phyloP scores from a whole-genome alignment of 2,888 invertebrate genomes.

The Lithophane socia region DNA sequence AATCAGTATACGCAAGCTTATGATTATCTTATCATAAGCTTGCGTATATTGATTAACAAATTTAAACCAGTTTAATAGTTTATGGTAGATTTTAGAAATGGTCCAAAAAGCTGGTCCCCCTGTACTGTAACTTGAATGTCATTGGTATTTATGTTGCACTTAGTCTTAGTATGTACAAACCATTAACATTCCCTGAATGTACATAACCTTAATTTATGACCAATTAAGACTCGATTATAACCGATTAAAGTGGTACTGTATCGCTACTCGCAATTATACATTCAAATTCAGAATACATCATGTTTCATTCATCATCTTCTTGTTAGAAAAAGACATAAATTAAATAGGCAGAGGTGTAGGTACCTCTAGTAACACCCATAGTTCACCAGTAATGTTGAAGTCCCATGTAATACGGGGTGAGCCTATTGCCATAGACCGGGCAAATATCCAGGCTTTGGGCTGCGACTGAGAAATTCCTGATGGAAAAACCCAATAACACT shows the following conservation, averaged over 20 bases:
- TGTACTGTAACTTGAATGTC: neutral
- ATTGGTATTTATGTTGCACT: neutral
- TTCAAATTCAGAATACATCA: neutral
- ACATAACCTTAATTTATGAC: slow-evolving; percentile 6
- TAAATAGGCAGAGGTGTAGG: no score
- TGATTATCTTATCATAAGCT: no score
- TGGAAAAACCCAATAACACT: no score
- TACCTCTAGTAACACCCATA: no score
- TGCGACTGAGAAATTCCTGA: no score
- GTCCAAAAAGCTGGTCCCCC: neutral
- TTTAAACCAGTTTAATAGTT: neutral
- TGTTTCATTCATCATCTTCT: neutral
- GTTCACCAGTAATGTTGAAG: no score
- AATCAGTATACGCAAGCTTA: neutral
- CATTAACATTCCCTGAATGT: neutral
- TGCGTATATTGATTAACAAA: neutral
- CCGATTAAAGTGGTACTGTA: neutral
- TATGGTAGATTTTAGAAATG: neutral
- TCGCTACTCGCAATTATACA: neutral
- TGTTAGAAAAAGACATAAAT: neutral
- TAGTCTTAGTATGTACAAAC: neutral
- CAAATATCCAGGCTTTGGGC: no score
- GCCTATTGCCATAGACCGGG: no score
- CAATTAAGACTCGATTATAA: slow-evolving; percentile 4
- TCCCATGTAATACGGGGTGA: no score